These are phyloP conservation scores for Protonemura montana DNA, from an alignment of 2,888 invertebrate species.

Conservation along the genomic window DNA sequence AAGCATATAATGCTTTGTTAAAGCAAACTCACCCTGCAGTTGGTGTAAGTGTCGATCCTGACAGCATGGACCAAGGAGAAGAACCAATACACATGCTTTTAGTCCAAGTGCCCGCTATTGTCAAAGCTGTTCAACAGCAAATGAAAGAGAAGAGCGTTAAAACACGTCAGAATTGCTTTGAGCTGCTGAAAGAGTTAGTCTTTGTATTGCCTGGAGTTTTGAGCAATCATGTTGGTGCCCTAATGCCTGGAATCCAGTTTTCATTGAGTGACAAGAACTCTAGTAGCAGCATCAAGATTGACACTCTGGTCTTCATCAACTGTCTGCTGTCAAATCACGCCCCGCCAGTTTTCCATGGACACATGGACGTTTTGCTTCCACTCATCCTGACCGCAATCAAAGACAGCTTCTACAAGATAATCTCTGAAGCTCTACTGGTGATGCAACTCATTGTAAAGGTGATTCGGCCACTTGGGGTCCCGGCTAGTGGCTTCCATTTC, in stretches of 20 bases:
- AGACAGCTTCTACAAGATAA: constrained; percentile 98
- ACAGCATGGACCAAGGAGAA: constrained; percentile 75
- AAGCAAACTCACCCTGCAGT: constrained; percentile 84
- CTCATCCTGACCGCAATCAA: constrained; percentile 89
- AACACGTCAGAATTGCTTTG: constrained; percentile 90
- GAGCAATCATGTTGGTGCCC: constrained; percentile 79
- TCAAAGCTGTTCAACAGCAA: constrained; percentile 87
- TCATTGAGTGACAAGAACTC: constrained; percentile 91
- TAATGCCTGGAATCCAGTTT: constrained; percentile 89
- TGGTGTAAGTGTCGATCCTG: constrained; percentile 70
- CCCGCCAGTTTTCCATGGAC: constrained; percentile 79
- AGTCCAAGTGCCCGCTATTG: constrained; percentile 74
- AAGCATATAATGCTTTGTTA: constrained; percentile 92
- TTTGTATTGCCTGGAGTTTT: constrained; percentile 89
- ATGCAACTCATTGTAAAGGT: constrained; percentile 94
- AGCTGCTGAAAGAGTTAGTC: constrained; percentile 88
- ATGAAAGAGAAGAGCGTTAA: constrained; percentile 87
- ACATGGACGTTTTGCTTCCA: constrained; percentile 80
- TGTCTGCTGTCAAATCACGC: constrained; percentile 82
- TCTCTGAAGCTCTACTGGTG: constrained; percentile 93
- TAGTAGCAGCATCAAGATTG: constrained; percentile 97
- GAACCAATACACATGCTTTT: constrained; percentile 57
- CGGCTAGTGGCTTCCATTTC: constrained; percentile 72
- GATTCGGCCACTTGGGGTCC: constrained; percentile 80
- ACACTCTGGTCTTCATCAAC: constrained; percentile 91